phyloP scores from a whole-genome alignment of 2,797 vertebrate species.

The Lacerta agilis region DNA sequence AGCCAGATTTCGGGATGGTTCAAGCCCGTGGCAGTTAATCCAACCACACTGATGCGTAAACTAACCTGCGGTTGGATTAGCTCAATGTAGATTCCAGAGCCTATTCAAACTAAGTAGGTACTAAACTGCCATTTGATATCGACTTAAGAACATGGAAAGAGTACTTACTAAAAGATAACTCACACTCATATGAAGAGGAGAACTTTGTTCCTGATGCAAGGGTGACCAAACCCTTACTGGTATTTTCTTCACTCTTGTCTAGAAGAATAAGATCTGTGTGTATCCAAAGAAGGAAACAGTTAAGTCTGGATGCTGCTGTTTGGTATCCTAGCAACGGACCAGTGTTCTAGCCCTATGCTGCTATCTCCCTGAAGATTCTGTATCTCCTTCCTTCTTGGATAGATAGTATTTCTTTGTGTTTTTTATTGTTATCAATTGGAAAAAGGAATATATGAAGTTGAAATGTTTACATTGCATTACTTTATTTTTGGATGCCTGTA shows the following conservation, averaged over 20 bases:
- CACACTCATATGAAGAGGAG: background rate
- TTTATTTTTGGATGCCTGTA: background rate
- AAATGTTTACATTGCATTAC: background rate
- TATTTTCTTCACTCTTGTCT: background rate
- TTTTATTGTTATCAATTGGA: background rate
- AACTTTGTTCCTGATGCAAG: background rate
- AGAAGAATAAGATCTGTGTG: background rate
- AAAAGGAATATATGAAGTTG: background rate
- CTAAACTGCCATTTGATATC: background rate
- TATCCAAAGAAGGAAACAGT: background rate
- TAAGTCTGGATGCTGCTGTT: background rate
- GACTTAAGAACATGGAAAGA: background rate
- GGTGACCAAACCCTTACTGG: background rate
- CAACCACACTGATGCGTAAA: background rate
- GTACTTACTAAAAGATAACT: background rate
- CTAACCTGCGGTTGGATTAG: too few species aligned
- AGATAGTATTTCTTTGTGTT: background rate
- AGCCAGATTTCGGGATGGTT: background rate
- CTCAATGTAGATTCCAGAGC: background rate
- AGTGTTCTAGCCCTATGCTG: background rate
- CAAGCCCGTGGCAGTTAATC: background rate
- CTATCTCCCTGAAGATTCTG: background rate
- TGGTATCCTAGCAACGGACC: slow-evolving; percentile 33
- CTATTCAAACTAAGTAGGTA: background rate
- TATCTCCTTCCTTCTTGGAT: background rate